Percentiles rank a stretch among this genome's conserved stretches.
These are phyloP conservation scores for Bombus affinis DNA, from an alignment of 1,140 invertebrate species.

Conservation along the genomic window DNA sequence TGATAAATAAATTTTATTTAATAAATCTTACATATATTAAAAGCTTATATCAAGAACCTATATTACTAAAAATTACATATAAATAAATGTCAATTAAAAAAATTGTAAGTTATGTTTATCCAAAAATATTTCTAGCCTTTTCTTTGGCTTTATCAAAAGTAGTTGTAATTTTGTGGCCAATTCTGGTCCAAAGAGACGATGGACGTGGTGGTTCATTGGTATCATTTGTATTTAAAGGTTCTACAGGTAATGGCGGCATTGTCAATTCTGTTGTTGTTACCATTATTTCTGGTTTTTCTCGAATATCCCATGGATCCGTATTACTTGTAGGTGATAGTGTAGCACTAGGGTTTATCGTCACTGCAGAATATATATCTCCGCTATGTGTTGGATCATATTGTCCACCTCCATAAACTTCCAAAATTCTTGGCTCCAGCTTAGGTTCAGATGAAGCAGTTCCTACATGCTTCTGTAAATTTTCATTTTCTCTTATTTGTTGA, in stretches of 20 bases:
- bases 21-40: not conserved
- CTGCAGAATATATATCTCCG: conserved; percentile 65
- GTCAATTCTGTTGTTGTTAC: conserved; percentile 27
- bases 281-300: conserved; percentile 63
- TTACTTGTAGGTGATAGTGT: conserved; percentile 62
- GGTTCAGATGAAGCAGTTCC: not conserved
- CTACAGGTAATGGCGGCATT: conserved; percentile 23
- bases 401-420: conserved; percentile 75
- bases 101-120: conserved; percentile 65
- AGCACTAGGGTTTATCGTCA: conserved; percentile 71
- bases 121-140: conserved; percentile 82
- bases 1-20: conserved; percentile 54
- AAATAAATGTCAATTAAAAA: conserved; percentile 56
- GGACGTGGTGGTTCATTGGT: conserved; percentile 70
- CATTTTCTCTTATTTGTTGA: conserved; percentile 26
- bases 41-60: not conserved
- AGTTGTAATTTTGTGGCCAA: conserved; percentile 81
- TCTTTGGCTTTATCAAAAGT: conserved; percentile 82
- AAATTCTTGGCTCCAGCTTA: conserved; percentile 63
- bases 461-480: not conserved
- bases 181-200: conserved; percentile 83
- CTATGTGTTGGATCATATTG: conserved; percentile 62
- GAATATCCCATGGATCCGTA: conserved; percentile 71
- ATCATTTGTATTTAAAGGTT: conserved; percentile 37
- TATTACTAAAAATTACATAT: conserved; percentile 24